phyloP scores from a whole-genome alignment of 2,113 vertebrate genomes.

The Hippoglossus stenolepis region DNA sequence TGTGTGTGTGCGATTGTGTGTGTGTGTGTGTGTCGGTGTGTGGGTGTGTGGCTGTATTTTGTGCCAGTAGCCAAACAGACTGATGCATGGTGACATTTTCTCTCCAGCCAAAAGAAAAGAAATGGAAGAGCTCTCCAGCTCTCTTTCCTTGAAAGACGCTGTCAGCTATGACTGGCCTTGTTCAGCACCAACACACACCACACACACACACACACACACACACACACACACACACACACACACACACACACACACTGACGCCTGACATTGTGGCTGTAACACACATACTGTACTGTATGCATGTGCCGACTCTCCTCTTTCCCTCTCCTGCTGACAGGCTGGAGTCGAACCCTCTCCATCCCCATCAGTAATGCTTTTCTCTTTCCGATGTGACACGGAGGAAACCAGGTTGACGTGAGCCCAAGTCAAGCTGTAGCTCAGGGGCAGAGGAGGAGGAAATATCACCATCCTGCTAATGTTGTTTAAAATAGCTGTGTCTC shows the following conservation, averaged over 20 bases:
- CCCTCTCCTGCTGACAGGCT: conserved; percentile 46
- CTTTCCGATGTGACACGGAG: conserved; percentile 51
- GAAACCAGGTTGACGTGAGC: conserved; percentile 64
- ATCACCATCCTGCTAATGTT: conserved; percentile 60
- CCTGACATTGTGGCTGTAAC: not conserved
- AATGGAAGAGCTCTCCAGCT: conserved; percentile 32
- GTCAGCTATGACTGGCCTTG: conserved; percentile 71
- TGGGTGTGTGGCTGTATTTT: conserved; percentile 63
- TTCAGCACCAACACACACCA: conserved; percentile 34
- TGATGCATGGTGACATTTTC: conserved; percentile 75
- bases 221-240: too few relatives aligned
- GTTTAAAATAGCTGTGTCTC: conserved; percentile 65
- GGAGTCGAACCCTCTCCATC: conserved; percentile 55
- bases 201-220: conserved; percentile 15
- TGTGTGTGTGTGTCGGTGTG: conserved; percentile 37
- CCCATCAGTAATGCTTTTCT: conserved; percentile 50
- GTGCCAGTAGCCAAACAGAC: conserved; percentile 73
- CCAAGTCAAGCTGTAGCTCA: conserved; percentile 50
- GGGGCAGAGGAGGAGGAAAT: conserved; percentile 53
- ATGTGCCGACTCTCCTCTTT: conserved; percentile 29
- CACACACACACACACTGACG: not conserved
- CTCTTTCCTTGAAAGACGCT: conserved; percentile 63
- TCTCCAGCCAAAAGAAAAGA: conserved; percentile 47
- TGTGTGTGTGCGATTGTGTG: conserved; percentile 28
- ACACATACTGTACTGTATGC: conserved; percentile 12